Evolutionary conservation across 2,888 invertebrate genomes (phyloP), one percentile per base, ranked within the genome.

Genomic region (Caenorhabditis macrosperma): DNA sequence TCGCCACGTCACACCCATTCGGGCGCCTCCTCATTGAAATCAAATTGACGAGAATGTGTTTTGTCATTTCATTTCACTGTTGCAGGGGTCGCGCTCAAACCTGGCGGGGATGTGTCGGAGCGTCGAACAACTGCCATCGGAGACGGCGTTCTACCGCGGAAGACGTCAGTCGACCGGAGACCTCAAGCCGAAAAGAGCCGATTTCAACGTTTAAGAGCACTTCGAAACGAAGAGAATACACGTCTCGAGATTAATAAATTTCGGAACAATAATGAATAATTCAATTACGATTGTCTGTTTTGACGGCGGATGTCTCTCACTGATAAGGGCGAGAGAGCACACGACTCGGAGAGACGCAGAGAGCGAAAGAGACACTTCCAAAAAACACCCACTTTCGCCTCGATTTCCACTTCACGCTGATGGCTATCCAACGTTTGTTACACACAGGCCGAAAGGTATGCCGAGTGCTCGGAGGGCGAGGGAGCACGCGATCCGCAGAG

Each of bases 41-140:
- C 54, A 55, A 63, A 63, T 33, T 71, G 64, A 55, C 48, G 33
- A 54, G 17, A 33, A 71, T 44, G 26, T 28, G 33, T 60, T 52
- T n/a, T 69, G 67, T 44, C 52, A 46, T 26, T 66, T 38, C 28
- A 26, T 20, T 66, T 38, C 28, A 26, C 20, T 57, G 28, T 68
- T 68, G 48, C 44, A 78, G 78, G 78, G 78, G 50, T 78, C 78
- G 17, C 78, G 78, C 22, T 68, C 72, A 9, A 78, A 74, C 52
- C 50, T 78, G 1, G 22, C 64, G 20, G 64, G 69, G 28, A 60
- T 71, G 64, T 54, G 60, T 59, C 55, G 61, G 52, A 74, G 68
- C 61, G 44, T 57, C 22, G 78, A 78, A 50, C 48, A 66, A 28
- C 44, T 78, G 54, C 48, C 78, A 41, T 55, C 78, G 12, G 67